Evolutionary conservation across 1,140 invertebrate genomes (phyloP), one percentile per base, ranked within the genome.

Genomic region (Hesperophylax magnus): DNA sequence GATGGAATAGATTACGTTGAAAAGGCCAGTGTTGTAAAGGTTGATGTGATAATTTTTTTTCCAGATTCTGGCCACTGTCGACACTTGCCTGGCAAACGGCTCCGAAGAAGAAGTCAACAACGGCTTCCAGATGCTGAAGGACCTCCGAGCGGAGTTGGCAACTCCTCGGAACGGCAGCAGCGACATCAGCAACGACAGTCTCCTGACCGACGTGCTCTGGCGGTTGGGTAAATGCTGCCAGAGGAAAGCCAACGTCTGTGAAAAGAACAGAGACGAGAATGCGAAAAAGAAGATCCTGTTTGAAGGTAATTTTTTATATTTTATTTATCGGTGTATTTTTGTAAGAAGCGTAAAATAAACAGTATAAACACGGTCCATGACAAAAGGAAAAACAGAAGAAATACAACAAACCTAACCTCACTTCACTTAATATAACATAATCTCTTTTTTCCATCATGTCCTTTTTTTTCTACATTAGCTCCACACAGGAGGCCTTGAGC

Each of bases 141-240:
- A 87, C 31, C 81, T 85, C 31, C 86, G 90, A 47, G 47, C 34
- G 85, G 63, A 87, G 18, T 14, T 47, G 1, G 9, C 39, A 3
- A 47, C 9, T 47, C 39, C 39, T 47, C 67, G 24, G 18, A 22
- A 20, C n/a, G 15, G 17, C 17, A 14, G 71, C 90, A 67, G 86
- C 87, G 85, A 85, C 84, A 79, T 82, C 90, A 78, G 78, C 87
- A 88, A 20, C 84, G 88, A 81, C 87, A 90, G 27, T 18, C 71
- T 75, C 52, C 11, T 58, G 17, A 15, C 86, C 83, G 47, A 72
- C 89, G 52, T 94, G 83, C 87, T 93, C 56, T 96, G 94, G 94
- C 89, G 95, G 84, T 87, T 94, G 58, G 92, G 93, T 34, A 95
- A 93, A 87, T 91, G 92, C 24, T 92, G 92, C 85, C 91, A 92